Base-by-base conservation (phyloP, 2,888 invertebrate species). In the Spialia ferax region DNA sequence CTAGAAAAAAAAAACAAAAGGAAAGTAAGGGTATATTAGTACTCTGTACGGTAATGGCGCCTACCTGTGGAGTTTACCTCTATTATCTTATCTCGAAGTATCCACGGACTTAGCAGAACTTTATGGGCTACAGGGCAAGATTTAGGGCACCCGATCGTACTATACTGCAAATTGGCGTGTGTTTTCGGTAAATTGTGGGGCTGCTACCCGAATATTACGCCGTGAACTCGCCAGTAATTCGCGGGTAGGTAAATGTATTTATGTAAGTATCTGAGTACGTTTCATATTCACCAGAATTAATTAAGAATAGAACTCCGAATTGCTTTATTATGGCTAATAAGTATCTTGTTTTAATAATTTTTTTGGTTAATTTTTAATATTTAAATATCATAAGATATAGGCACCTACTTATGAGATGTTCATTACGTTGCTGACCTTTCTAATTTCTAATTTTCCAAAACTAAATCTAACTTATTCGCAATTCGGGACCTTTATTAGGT, bases 1-100 rank as follows among this genome's bases (percentile, higher is more conserved):
- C 20, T 8, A 79, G 79, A 78, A 73, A 81, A 84, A 82, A 26
- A 79, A 79, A 77, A 78, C 76, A 75, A 77, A 78, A 35, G 38
- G 45, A 45, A 45, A 56, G 42, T 32, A 29, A 56, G 15, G 48
- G 42, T n/a, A 35, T 63, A 63, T 63, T 60, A 66, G 22, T 52
- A 62, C 48, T 57, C 52, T 57, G 22, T 38, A 59, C 59, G 11
- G 61, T 67, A 61, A 67, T 22, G 32, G 52, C 54, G 48, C 22
- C 50, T 66, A 69, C 69, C 63, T 71, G 70, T 67, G 35, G 69
- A 67, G 61, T 57, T 59, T 66, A 29, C 29, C 42, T 42, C 15
- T 54, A 55, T 66, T 62, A 66, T 69, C 29, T 69, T 59, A 60
- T 66, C 66, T 67, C 13, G 54, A 23, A 55, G 45, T 67, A 61